Evolutionary conservation across 35 echinoderm and acorn worm genomes (phyloP).

Genomic region (Apostichopus japonicus): DNA sequence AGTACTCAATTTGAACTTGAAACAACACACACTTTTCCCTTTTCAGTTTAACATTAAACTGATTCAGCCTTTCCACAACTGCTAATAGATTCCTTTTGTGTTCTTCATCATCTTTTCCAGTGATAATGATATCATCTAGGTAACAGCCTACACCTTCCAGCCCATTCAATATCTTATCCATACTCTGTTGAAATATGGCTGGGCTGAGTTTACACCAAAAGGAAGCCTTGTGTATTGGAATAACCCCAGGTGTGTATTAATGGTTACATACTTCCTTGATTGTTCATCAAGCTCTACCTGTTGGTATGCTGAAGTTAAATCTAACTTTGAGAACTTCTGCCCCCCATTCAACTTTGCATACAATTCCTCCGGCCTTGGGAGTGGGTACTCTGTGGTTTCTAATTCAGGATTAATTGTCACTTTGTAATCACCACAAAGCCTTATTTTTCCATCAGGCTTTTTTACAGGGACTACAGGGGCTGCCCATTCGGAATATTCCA

Average conservation of each 20-base stretch:
- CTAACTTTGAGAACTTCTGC: constrained; percentile 58
- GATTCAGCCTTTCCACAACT: too few species aligned
- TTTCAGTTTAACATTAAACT: too few species aligned
- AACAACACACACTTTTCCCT: too few species aligned
- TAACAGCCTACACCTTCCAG: too few species aligned
- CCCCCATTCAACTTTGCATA: constrained; percentile 60
- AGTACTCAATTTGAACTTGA: too few species aligned
- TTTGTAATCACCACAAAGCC: too few species aligned
- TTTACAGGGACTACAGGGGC: constrained; percentile 50
- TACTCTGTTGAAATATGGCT: too few species aligned
- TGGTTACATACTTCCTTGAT: constrained; percentile 44
- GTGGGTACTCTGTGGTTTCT: constrained; percentile 59
- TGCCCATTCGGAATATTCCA: constrained; percentile 39
- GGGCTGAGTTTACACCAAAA: constrained; percentile 55
- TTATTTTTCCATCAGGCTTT: constrained; percentile 35
- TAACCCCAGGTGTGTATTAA: constrained; percentile 61
- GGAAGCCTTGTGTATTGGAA: constrained; percentile 54
- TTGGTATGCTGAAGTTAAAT: constrained; percentile 60
- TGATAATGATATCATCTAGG: too few species aligned
- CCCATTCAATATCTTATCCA: too few species aligned
- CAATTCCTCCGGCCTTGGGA: constrained; percentile 62
- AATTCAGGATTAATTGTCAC: too few species aligned
- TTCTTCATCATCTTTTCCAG: too few species aligned
- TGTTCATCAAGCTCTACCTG: constrained; percentile 53
- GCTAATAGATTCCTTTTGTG: too few species aligned